These are phyloP conservation scores for Poecilus cupreus DNA, from an alignment of 2,888 invertebrate species.

Conservation along the genomic window DNA sequence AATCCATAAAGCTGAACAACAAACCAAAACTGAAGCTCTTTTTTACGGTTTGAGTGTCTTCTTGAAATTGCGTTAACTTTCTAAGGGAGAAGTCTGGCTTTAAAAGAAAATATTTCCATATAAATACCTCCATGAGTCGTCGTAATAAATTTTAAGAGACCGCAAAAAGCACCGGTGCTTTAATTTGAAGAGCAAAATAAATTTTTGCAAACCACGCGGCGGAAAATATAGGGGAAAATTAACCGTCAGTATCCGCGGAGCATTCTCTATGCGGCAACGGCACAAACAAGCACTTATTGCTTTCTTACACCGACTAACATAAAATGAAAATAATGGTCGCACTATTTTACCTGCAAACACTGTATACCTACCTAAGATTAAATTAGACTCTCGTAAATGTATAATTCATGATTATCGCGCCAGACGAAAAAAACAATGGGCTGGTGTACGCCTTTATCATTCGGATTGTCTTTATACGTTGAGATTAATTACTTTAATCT, in stretches of 20 bases:
- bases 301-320: slow-evolving; percentile 34
- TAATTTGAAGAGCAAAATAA: slow-evolving; percentile 38
- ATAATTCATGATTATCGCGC: not conserved
- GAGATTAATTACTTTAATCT: not conserved
- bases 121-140: not conserved
- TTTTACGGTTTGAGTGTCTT: no score
- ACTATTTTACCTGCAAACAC: slow-evolving; percentile 15
- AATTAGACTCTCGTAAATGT: slow-evolving; percentile 18
- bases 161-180: slow-evolving; percentile 14
- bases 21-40: no score
- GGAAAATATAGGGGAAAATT: slow-evolving; percentile 22
- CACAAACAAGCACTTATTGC: slow-evolving; percentile 44
- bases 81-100: not conserved
- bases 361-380: not conserved
- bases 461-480: not conserved
- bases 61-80: not conserved
- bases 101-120: not conserved
- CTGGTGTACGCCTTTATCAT: not conserved
- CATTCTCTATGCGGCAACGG: not conserved
- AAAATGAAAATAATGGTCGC: slow-evolving; percentile 31
- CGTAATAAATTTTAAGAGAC: slow-evolving; percentile 30
- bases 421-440: not conserved
- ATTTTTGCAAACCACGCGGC: slow-evolving; percentile 2
- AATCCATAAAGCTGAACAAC: no score
- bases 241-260: not conserved